Evolutionary conservation across 2,113 vertebrate genomes (phyloP), one percentile per base, ranked within the genome.

Genomic region (Furnarius figulus): DNA sequence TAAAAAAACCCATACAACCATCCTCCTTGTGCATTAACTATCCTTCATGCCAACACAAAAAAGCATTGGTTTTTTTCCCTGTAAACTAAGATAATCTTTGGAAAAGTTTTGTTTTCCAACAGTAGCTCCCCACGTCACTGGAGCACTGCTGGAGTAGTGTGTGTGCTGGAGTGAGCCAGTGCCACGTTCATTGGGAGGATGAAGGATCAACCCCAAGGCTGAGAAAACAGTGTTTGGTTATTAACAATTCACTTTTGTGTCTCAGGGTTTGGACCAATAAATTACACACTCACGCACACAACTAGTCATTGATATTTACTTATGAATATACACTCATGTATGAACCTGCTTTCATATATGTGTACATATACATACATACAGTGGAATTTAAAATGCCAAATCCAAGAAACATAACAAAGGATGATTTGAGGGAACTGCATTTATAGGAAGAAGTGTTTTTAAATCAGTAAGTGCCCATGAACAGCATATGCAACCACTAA

Each of bases 401-500:
- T 78, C 22, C 31, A 82, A 55, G 33, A 28, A 49, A 68, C 17
- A 42, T 24, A 79, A 82, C 62, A 58, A 67, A 67, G 30, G 40
- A 42, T 63, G 11, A 90, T 63, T 58, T 59, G n/a, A 85, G 82
- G 30, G 44, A 35, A 47, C 42, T 58, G 50, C 17, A 24, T 71
- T 91, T 79, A 58, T 8, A 55, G 8, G 12, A 58, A 75, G n/a
- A n/a, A 53, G 9, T 33, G 39, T 47, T 76, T 23, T 50, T 85
- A 75, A 50, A 74, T 52, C 33, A 56, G 14, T 39, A 42, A 46
- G 33, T 25, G 30, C 23, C 31, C 49, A 37, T 27, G 58, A 83
- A 33, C 5, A 59, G 11, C 22, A 6, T 13, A n/a, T 0, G 0
- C 35, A 14, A 67, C n/a, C 58, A 86, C 8, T n/a, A 86, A 49